Conservation (phyloP, 2,113 vertebrate genomes). For the Cyphomyrus discorhynchus region DNA sequence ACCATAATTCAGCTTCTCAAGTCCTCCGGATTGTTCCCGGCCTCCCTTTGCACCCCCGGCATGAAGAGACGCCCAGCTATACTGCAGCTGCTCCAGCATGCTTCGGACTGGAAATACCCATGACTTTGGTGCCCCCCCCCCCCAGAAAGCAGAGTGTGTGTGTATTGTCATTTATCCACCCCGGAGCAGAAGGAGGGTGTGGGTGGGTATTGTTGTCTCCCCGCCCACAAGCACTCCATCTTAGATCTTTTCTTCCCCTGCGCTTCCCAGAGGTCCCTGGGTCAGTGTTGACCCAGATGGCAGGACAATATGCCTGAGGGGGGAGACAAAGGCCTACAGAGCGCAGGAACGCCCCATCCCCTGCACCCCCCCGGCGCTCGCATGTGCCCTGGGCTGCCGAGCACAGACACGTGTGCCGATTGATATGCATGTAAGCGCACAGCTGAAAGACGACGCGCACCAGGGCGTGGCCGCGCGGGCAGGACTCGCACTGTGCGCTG, state of each 20-base stretch:
- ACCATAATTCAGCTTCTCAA: not conserved
- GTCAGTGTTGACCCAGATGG: constrained; percentile 5
- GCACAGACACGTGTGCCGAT: not conserved
- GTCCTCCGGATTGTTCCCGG: not conserved
- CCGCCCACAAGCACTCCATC: not conserved
- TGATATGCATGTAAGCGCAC: not conserved
- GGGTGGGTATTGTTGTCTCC: not conserved
- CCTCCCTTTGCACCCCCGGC: not conserved
- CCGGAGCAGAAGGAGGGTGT: not conserved
- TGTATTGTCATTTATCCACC: not conserved
- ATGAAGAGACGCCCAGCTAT: not conserved
- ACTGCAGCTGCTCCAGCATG: not conserved
- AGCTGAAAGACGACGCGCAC: not conserved
- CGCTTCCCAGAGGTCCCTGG: not conserved
- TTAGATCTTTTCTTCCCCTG: not conserved
- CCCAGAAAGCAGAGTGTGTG: not conserved
- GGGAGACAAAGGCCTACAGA: constrained; percentile 17
- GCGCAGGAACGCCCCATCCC: not conserved
- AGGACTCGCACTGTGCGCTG: not conserved
- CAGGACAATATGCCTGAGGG: constrained; percentile 11
- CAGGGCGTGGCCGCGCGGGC: not conserved
- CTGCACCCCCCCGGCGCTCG: not conserved
- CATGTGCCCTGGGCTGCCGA: not conserved
- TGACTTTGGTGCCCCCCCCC: constrained; percentile 8
- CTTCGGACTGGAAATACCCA: not conserved